Conservation (phyloP, 2,113 vertebrate species). For the Gymnarchus niloticus region DNA sequence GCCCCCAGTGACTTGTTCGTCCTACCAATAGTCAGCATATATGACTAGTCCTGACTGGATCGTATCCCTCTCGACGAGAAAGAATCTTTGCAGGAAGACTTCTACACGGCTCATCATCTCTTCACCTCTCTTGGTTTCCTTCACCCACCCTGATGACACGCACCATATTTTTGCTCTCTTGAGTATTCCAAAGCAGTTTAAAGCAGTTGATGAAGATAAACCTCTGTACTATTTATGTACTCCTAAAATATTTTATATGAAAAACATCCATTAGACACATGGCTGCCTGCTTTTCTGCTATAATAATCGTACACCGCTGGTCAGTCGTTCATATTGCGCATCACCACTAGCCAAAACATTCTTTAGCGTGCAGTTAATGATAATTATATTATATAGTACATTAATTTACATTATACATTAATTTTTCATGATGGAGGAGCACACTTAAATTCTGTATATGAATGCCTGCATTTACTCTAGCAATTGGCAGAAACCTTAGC, state of each 20-base stretch:
- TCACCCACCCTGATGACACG: not conserved
- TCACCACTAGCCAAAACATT: too few species aligned
- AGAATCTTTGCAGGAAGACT: not conserved
- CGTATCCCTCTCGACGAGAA: not conserved
- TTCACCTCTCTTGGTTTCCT: not conserved
- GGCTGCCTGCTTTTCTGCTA: not conserved
- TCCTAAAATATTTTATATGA: not conserved
- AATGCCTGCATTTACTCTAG: too few species aligned
- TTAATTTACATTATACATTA: too few species aligned
- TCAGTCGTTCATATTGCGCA: not conserved
- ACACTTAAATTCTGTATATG: too few species aligned
- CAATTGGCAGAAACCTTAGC: too few species aligned
- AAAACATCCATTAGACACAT: not conserved
- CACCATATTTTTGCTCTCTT: not conserved
- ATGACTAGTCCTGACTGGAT: not conserved
- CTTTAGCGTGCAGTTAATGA: too few species aligned
- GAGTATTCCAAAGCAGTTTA: not conserved
- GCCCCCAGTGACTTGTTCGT: not conserved
- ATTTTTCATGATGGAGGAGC: too few species aligned
- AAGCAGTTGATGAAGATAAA: not conserved
- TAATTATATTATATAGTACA: too few species aligned
- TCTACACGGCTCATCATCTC: not conserved
- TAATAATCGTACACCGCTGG: not conserved
- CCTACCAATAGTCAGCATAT: slow-evolving; percentile 2
- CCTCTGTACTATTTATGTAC: not conserved